phyloP scores from a whole-genome alignment of 64 coral and sea anemone species.

The Catalaphyllia jardinei region DNA sequence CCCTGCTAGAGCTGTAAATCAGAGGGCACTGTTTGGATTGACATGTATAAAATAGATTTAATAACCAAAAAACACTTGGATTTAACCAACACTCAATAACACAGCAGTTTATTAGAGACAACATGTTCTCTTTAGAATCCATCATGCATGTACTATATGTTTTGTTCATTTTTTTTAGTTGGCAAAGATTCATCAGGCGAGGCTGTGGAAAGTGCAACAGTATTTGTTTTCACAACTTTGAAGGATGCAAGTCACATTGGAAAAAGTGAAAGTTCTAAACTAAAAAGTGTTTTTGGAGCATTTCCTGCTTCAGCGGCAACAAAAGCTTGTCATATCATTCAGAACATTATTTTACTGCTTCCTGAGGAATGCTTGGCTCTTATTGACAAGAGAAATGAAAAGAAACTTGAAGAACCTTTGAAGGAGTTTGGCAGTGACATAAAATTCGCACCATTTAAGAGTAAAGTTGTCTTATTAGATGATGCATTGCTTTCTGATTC shows the following conservation, averaged over 20 bases:
- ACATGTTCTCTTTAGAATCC: no score
- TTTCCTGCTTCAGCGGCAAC: constrained; percentile 84
- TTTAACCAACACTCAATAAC: no score
- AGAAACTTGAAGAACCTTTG: not conserved
- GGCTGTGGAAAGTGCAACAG: constrained; percentile 72
- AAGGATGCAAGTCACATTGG: constrained; percentile 59
- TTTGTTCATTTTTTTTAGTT: constrained; percentile 44
- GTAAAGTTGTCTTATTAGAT: constrained; percentile 29
- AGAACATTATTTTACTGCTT: constrained; percentile 54
- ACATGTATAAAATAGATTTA: no score
- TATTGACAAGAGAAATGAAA: constrained; percentile 54
- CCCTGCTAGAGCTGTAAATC: no score
- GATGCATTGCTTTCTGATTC: constrained; percentile 69
- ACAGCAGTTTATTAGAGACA: no score
- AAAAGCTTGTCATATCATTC: constrained; percentile 78
- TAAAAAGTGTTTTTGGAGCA: constrained; percentile 73
- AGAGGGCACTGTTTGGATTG: not conserved
- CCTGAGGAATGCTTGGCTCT: constrained; percentile 63
- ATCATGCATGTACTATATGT: not conserved
- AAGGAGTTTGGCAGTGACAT: constrained; percentile 86
- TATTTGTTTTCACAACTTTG: constrained; percentile 82
- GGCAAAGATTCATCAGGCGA: constrained; percentile 79
- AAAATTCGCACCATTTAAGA: constrained; percentile 47
- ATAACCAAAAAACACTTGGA: no score
- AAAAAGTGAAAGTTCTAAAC: constrained; percentile 55